Evolutionary conservation across 2,113 vertebrate species (phyloP).

Genomic region (Pantherophis guttatus): DNA sequence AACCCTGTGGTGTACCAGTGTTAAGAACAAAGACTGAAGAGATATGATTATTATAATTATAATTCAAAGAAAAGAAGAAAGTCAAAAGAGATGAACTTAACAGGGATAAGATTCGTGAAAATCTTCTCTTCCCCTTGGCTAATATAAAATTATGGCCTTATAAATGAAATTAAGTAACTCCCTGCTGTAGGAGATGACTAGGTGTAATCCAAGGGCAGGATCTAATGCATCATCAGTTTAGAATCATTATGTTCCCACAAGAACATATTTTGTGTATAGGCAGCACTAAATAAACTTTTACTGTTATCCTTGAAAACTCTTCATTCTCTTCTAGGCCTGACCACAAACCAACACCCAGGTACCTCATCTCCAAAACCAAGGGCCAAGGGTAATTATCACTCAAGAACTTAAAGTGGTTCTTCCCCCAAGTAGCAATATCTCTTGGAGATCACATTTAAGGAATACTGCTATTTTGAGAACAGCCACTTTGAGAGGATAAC

Average conservation of each 20-base stretch:
- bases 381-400: background rate
- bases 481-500: background rate
- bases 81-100: background rate
- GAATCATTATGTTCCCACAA: background rate
- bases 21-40: too few relatives aligned
- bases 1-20: too few relatives aligned
- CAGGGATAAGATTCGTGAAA: background rate
- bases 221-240: background rate
- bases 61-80: background rate
- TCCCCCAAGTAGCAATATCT: background rate
- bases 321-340: background rate
- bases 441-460: background rate
- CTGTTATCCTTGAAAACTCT: background rate
- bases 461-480: background rate
- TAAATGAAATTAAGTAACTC: background rate
- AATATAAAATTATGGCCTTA: background rate
- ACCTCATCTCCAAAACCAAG: background rate
- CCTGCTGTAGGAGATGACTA: background rate
- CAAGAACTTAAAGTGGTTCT: background rate
- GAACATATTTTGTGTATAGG: background rate
- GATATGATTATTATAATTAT: too few relatives aligned
- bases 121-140: background rate
- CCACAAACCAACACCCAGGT: background rate
- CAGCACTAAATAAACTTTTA: background rate
- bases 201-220: background rate